Evolutionary conservation across 2,888 invertebrate species (phyloP), one percentile per base, ranked within the genome.

Genomic region (Leptothorax acervorum): DNA sequence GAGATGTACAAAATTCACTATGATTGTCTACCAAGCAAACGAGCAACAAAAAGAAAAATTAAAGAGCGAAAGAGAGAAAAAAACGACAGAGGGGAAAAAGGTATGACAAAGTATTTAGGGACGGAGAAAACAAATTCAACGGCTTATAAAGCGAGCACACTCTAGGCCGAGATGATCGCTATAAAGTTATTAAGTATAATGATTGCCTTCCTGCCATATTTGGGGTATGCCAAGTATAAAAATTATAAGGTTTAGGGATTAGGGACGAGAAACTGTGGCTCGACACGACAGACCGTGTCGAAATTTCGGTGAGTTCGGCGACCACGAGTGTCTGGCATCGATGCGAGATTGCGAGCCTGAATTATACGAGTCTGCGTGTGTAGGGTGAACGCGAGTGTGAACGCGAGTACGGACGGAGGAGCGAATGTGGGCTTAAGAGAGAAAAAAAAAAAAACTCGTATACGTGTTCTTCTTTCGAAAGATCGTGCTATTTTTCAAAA

Each of bases 131-230:
- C 78, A 63, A 60, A 73, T 73, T 70, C 73, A 85, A 89, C 78
- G 85, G 71, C 82, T 88, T 84, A 85, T 73, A 79, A 82, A 78
- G 87, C 83, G 88, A 88, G 89, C 88, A 89, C 87, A 85, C 87
- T 88, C 82, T 85, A 85, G 76, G 78, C 51, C 83, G 85, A 88
- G 70, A 92, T 93, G 94, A 95, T 95, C 94, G 95, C 95, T 95
- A 95, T 95, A 78, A 95, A 94, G 94, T 95, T 94, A 93, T 94
- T 93, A 95, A 95, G 94, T 95, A 95, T 95, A 95, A 95, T 95
- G 95, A 96, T 96, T 96, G 96, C 96, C 96, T 96, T 96, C 96
- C 96, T 96, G 96, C 96, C 96, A 96, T 95, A 94, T 95, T 95
- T 95, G 95, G 96, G 96, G 96, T 96, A 95, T 96, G 95, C 96